phyloP scores from a whole-genome alignment of 2,888 invertebrate genomes.

The Pandemis cinnamomeana region DNA sequence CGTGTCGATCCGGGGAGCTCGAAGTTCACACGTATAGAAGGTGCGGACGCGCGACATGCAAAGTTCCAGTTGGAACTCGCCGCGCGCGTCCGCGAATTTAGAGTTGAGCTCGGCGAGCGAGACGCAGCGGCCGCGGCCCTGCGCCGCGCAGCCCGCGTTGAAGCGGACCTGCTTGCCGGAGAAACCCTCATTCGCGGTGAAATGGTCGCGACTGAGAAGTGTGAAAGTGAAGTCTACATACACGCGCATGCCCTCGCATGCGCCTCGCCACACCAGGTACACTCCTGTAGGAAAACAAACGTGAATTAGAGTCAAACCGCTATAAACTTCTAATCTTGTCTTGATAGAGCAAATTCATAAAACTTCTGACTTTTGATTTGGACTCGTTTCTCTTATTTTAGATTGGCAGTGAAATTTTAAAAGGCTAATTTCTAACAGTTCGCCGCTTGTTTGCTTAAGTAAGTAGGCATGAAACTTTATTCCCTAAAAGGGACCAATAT shows the following conservation, averaged over 20 bases:
- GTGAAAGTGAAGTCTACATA: slow-evolving; percentile 93
- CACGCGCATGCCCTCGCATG: slow-evolving; percentile 89
- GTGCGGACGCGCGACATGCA: slow-evolving; percentile 90
- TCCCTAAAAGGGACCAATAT: slow-evolving; percentile 27
- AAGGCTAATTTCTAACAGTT: slow-evolving; percentile 1
- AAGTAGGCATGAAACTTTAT: slow-evolving; percentile 24
- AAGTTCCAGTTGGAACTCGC: slow-evolving; percentile 91
- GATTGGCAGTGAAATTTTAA: neutral
- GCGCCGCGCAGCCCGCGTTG: slow-evolving; percentile 88
- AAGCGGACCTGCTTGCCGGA: slow-evolving; percentile 90
- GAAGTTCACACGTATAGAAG: slow-evolving; percentile 89
- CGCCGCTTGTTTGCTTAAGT: neutral
- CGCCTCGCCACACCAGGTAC: slow-evolving; percentile 90
- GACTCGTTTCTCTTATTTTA: neutral
- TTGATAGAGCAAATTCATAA: neutral
- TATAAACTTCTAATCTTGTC: too few relatives aligned
- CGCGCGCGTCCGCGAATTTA: slow-evolving; percentile 91
- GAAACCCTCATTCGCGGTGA: slow-evolving; percentile 92
- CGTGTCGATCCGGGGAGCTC: slow-evolving; percentile 83
- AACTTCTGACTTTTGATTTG: neutral
- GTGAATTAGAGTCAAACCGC: neutral
- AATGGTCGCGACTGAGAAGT: slow-evolving; percentile 91
- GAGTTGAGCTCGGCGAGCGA: slow-evolving; percentile 88
- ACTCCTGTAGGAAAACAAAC: slow-evolving; percentile 85
- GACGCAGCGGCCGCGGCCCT: slow-evolving; percentile 90